Base-by-base conservation (phyloP, 2,888 invertebrate species). In the Acrobeloides nanus region DNA sequence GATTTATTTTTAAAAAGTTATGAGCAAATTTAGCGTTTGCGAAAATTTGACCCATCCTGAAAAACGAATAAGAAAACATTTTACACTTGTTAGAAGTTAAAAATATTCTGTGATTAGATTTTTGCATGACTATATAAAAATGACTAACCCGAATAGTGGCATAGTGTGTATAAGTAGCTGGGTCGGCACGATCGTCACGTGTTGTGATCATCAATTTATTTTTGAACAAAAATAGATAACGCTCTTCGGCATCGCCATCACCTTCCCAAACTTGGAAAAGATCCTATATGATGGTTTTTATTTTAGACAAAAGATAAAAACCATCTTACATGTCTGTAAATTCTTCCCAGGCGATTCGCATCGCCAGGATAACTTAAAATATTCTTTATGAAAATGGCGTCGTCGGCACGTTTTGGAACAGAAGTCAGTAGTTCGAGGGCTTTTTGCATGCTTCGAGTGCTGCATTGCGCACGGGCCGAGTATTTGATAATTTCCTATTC, bases 391-490 rank as follows among this genome's bases (percentile, higher is more conserved):
- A 87, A 87, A 76, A 86, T 85, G 74, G 87, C 84, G 78, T 93
- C 89, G 61, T 86, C 85, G 51, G 89, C 87, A 73, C 87, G 39
- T 75, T 86, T 87, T 43, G 89, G 89, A 73, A 92, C 84, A 65
- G 86, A 85, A 73, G 87, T 84, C 83, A 92, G 87, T 81, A 93
- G 85, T 81, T 90, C 89, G 74, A 89, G 81, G 58, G 89, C 89
- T 75, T 85, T 86, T 76, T 88, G 86, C 72, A 90, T 83, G 76
- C 89, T 86, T 71, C 83, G 82, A 76, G 84, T 85, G 79, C 87
- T 86, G 80, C 88, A 87, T 69, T 85, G 85, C 69, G 89, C 83
- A 75, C 84, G 83, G 72, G 84, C 82, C 70, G 87, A 86, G 79
- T 87, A 89, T 78, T 88, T 89, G 73, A 90, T 86, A 80, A 90